Evolutionary conservation across 2,113 vertebrate species (phyloP).

Genomic region (Paramormyrops kingsleyae): DNA sequence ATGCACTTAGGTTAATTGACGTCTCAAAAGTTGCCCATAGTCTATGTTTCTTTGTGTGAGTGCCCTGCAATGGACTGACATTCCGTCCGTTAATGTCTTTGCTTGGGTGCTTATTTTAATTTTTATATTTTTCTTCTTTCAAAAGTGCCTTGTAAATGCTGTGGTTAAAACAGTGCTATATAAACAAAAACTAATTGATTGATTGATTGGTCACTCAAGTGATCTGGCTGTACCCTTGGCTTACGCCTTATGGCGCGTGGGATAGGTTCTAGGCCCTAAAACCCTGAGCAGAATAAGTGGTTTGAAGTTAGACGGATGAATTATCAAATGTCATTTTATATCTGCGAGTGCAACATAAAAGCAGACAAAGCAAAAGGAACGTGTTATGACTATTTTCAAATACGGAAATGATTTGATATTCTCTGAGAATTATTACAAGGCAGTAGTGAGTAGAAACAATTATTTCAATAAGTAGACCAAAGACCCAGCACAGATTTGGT

Average conservation of each 20-base stretch:
- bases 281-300: neutral
- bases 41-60: neutral
- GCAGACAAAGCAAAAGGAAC: neutral
- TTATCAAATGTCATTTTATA: neutral
- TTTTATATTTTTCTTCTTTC: neutral
- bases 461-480: neutral
- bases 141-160: neutral
- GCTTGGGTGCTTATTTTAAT: neutral
- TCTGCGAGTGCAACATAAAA: neutral
- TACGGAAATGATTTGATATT: neutral
- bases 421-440: neutral
- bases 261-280: neutral
- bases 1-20: neutral
- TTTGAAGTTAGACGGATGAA: neutral
- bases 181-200: neutral
- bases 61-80: neutral
- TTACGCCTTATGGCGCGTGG: neutral
- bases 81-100: neutral
- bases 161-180: neutral
- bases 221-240: neutral
- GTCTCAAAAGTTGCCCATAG: neutral
- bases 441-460: neutral
- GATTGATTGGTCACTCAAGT: neutral
- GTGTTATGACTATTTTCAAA: neutral
- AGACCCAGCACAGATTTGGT: neutral